Evolutionary conservation across 2,113 vertebrate genomes (phyloP), one percentile per base, ranked within the genome.

Genomic region (Halichoeres trimaculatus): DNA sequence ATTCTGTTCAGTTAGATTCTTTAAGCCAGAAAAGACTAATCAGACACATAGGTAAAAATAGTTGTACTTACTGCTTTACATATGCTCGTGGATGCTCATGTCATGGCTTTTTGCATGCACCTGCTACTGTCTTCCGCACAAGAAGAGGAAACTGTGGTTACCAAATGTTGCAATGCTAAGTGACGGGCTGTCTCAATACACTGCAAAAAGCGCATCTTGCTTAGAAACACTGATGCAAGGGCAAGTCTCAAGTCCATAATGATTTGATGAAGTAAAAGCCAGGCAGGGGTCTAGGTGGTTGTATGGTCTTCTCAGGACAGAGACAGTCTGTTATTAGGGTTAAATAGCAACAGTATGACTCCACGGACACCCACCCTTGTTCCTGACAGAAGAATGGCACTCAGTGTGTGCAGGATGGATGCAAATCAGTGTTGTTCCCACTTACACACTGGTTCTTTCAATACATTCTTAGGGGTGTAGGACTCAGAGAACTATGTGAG

Each of bases 331-430:
- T 78, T 60, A 78, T 62, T 57, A 41, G 66, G 78, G 66, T 20
- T 38, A 58, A 84, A 87, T 50, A 60, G 71, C 67, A 76, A n/a
- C 71, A 66, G 74, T 64, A n/a, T 24, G 4, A 55, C 73, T 79
- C 57, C 57, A 76, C 76, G 75, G 60, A 80, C 89, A 76, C 89
- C 85, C 86, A 91, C 91, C 45, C 53, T 77, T 90, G 83, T 87
- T 74, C 61, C 60, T 52, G 41, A 59, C 59, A 81, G 61, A 89
- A 88, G 80, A 92, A 92, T 77, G 56, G 64, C 51, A 20, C 68
- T 47, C 87, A 81, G 63, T 92, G 89, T 93, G 22, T 81, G 76
- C 65, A 73, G 70, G 40, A 84, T 68, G 11, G 51, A 86, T 84
- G 83, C 80, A 90, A 90, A 84, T 85, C 66, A 72, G 34, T 45